Base-by-base conservation (phyloP, 2,113 vertebrate species). In the Mionectes macconnelli region DNA sequence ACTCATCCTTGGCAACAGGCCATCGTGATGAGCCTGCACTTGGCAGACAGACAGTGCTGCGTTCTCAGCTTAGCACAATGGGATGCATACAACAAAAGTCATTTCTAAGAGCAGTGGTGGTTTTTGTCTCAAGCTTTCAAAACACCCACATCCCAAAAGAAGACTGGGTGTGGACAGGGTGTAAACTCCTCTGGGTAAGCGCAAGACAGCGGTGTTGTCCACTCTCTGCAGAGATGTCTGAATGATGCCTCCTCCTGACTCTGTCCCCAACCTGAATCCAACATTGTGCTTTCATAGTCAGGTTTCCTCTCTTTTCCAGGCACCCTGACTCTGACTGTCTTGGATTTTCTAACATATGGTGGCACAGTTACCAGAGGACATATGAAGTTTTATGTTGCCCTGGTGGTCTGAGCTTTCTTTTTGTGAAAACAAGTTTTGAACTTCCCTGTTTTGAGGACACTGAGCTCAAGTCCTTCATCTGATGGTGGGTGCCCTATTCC, bases 21-120 rank as follows among this genome's bases (percentile, higher is more conserved):
- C 44, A 20, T 17, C 0, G 0, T 25, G 49, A 27, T 3, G 6
- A 87, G 14, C 44, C 53, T 52, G 52, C 27, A 2, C 21, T 67
- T 70, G 69, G 25, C 44, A 45, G 16, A 18, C 2, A 35, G 28
- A 5, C 0, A 0, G 24, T 24, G 60, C 37, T 64, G 59, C 20
- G 2, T 74, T 91, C 66, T 25, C 45, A 47, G 25, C 13, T 57
- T 63, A 44, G 40, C 14, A 39, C 4, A 25, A 21, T 49, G 60
- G 30, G 52, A n/a, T 1, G 4, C 17, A 15, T 0, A 2, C 42
- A 57, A 45, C 22, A 53, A 18, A 53, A 62, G 3, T n/a, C 50
- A 19, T 47, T 31, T 4, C 4, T 19, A 19, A 75, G 27, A 64
- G 24, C 55, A 75, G 24, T 6, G 9, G 14, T 1, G 1, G 12